Conservation (phyloP, 2,888 invertebrate species). For the Tetanocera ferruginea region DNA sequence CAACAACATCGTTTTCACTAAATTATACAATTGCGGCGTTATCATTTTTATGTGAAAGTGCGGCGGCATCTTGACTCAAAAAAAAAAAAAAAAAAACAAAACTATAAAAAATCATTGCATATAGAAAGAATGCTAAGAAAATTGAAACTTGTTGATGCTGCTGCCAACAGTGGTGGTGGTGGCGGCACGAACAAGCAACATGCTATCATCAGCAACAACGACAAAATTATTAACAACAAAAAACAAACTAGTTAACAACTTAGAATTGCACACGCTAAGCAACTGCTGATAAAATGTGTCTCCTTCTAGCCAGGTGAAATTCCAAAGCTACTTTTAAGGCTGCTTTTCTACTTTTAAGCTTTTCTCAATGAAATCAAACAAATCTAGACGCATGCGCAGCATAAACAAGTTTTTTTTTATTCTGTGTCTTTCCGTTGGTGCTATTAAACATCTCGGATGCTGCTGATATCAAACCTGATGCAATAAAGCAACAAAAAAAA, state of each 20-base stretch:
- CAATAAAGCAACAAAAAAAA: too few relatives aligned
- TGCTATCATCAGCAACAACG: neutral
- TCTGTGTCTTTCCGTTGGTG: too few relatives aligned
- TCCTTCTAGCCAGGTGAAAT: too few relatives aligned
- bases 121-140: neutral
- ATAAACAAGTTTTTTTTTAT: too few relatives aligned
- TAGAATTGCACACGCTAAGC: neutral
- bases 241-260: neutral
- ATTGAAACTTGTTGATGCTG: neutral
- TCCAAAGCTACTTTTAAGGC: too few relatives aligned
- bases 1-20: constrained; percentile 14
- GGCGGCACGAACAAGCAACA: neutral
- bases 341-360: too few relatives aligned
- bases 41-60: constrained; percentile 9
- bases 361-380: too few relatives aligned
- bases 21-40: constrained; percentile 16
- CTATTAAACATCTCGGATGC: too few relatives aligned
- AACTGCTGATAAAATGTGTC: too few relatives aligned
- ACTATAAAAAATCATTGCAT: neutral
- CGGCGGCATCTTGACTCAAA: neutral
- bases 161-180: neutral
- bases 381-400: too few relatives aligned
- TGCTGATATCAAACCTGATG: too few relatives aligned
- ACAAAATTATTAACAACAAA: neutral
- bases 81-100: neutral